Conservation (phyloP, 2,797 vertebrate genomes). For the Scomberomorus guttatus region DNA sequence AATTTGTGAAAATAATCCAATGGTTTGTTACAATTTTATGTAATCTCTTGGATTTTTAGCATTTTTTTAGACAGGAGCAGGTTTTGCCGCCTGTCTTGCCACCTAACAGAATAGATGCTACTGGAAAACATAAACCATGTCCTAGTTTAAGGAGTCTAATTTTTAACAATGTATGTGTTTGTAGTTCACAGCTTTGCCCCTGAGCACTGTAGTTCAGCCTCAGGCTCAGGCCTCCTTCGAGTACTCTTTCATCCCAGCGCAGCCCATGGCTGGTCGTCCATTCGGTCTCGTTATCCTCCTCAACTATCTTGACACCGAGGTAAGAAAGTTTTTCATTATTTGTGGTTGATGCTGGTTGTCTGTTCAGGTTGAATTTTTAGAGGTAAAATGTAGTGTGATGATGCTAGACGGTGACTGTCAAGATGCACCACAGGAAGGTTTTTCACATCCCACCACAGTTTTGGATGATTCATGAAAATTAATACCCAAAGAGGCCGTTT, state of each 20-base stretch:
- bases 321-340: conserved; percentile 40
- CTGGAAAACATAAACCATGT: background rate
- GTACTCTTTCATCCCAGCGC: conserved; percentile 87
- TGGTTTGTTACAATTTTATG: background rate
- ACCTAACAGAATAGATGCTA: background rate
- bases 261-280: conserved; percentile 85
- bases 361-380: background rate
- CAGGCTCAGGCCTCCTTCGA: conserved; percentile 86
- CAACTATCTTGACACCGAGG: conserved; percentile 83
- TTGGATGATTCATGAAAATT: conserved; percentile 30
- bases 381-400: background rate
- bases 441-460: conserved; percentile 16
- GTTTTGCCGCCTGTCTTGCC: background rate
- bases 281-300: conserved; percentile 87
- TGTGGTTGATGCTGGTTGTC: background rate
- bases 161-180: conserved; percentile 15
- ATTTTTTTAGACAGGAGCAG: background rate
- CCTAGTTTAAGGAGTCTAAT: background rate
- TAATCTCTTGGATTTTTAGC: background rate
- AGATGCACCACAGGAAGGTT: background rate
- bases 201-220: conserved; percentile 81
- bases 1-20: background rate
- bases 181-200: conserved; percentile 86
- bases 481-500: background rate
- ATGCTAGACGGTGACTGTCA: background rate